These are phyloP conservation scores for Oreocharis arfaki DNA, from an alignment of 2,113 vertebrate genomes.

Conservation along the genomic window DNA sequence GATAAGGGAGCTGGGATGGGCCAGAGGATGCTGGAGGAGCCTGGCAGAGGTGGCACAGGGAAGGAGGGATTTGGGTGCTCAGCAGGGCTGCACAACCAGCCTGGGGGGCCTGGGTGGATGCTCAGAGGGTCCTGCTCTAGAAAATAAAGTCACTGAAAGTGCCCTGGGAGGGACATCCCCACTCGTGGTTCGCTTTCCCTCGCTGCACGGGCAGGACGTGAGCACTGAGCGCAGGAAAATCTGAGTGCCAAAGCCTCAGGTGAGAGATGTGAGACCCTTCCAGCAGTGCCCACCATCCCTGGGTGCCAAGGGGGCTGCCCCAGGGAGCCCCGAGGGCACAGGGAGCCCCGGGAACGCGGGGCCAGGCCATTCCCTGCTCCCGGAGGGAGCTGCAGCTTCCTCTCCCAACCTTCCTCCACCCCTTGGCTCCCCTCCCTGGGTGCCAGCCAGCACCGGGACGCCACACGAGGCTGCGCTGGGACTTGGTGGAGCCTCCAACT, in stretches of 20 bases:
- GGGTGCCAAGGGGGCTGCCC: neutral
- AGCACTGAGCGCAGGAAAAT: neutral
- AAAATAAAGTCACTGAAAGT: neutral
- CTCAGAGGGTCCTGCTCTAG: neutral
- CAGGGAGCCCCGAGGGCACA: neutral
- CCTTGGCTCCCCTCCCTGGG: slow-evolving; percentile 8
- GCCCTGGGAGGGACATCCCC: neutral
- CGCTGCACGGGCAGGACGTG: neutral
- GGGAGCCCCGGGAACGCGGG: neutral
- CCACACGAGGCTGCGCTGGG: neutral
- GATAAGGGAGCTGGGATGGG: neutral
- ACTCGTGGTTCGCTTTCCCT: neutral
- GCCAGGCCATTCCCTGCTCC: neutral
- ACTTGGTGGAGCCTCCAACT: slow-evolving; percentile 28
- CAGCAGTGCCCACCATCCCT: neutral
- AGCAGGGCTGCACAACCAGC: neutral
- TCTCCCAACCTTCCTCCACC: neutral
- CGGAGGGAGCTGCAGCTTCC: neutral
- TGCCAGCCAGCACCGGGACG: slow-evolving; percentile 53
- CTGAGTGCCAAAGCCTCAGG: neutral
- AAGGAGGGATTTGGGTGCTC: neutral
- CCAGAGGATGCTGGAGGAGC: neutral
- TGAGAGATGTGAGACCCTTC: neutral
- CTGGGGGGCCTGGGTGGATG: neutral
- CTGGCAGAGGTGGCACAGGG: neutral